phyloP scores from a whole-genome alignment of 1,140 invertebrate genomes.

The Tribolium madens region DNA sequence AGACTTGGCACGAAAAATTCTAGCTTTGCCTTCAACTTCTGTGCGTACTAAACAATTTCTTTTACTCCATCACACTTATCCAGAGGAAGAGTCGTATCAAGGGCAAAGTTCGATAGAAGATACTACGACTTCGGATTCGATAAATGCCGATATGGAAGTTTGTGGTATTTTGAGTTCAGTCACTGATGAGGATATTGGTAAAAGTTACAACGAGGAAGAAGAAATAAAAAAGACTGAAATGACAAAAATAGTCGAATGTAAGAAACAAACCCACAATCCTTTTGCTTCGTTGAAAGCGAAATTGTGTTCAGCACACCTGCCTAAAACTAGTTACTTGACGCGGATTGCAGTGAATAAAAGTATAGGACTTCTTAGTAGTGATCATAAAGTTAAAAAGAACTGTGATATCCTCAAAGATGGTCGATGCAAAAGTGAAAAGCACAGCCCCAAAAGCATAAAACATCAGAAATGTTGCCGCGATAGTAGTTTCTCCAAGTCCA shows the following conservation, averaged over 20 bases:
- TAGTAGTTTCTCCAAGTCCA: slow-evolving; percentile 61
- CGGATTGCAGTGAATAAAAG: slow-evolving; percentile 65
- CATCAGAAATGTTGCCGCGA: slow-evolving; percentile 52
- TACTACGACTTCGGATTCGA: slow-evolving; percentile 67
- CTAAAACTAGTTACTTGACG: slow-evolving; percentile 64
- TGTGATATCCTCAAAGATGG: slow-evolving; percentile 50
- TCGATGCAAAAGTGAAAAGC: slow-evolving; percentile 58
- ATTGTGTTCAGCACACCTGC: slow-evolving; percentile 65
- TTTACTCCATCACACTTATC: slow-evolving; percentile 60
- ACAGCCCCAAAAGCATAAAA: slow-evolving; percentile 59
- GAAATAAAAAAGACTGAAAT: slow-evolving; percentile 64
- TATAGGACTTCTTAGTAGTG: slow-evolving; percentile 59
- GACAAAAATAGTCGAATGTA: slow-evolving; percentile 61
- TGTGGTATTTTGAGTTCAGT: slow-evolving; percentile 65
- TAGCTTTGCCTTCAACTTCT: slow-evolving; percentile 61
- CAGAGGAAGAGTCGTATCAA: slow-evolving; percentile 63
- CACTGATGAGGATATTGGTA: slow-evolving; percentile 59
- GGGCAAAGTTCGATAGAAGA: slow-evolving; percentile 67
- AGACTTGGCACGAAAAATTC: slow-evolving; percentile 63
- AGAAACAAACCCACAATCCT: slow-evolving; percentile 61
- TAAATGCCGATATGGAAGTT: slow-evolving; percentile 68
- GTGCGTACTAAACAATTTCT: slow-evolving; percentile 62
- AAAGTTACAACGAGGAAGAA: slow-evolving; percentile 54
- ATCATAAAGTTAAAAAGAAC: slow-evolving; percentile 58
- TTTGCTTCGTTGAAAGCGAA: slow-evolving; percentile 64